Evolutionary conservation across 2,797 vertebrate species (phyloP).

Genomic region (Labeo calbasu): DNA sequence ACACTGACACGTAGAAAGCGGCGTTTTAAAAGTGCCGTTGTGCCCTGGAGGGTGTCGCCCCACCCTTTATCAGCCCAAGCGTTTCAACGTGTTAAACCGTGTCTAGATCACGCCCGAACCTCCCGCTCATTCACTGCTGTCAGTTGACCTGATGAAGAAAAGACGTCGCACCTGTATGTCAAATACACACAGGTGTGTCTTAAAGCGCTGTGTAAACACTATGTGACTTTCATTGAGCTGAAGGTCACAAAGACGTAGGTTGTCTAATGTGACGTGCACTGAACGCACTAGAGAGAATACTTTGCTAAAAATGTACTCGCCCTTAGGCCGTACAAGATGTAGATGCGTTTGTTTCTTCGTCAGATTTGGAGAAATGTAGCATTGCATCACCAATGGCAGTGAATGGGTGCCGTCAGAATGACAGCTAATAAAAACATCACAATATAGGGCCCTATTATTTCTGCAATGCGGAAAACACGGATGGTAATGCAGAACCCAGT

Average conservation of each 20-base stretch:
- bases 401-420: neutral
- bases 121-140: neutral
- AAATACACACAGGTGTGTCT: constrained; percentile 78
- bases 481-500: too few species aligned
- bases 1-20: neutral
- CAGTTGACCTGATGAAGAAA: constrained; percentile 1
- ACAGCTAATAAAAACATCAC: neutral
- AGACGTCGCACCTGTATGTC: constrained; percentile 68
- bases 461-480: too few species aligned
- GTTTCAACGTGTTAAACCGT: constrained; percentile 24
- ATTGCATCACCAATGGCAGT: neutral
- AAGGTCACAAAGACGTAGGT: neutral
- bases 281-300: neutral
- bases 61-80: constrained; percentile 15
- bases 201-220: constrained; percentile 62
- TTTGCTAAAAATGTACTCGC: too few species aligned
- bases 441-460: too few species aligned
- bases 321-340: neutral
- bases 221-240: neutral
- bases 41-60: constrained; percentile 15
- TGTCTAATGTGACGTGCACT: neutral
- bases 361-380: neutral
- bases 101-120: neutral
- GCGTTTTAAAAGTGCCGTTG: neutral
- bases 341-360: neutral